phyloP scores from a whole-genome alignment of 2,113 vertebrate genomes.

The Toxotes chatareus region DNA sequence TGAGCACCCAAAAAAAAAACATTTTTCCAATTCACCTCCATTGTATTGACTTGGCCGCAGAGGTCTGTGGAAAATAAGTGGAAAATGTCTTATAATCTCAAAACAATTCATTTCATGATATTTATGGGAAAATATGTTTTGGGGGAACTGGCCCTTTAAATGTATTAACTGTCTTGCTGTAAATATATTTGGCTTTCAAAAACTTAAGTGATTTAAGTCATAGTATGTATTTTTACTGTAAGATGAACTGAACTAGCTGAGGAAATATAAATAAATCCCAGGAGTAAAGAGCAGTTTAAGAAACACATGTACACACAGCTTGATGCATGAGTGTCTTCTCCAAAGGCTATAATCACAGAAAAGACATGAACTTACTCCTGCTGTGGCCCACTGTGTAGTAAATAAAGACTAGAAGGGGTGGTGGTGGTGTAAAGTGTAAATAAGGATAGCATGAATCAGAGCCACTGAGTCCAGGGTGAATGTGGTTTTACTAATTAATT shows the following conservation, averaged over 20 bases:
- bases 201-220: too few species aligned
- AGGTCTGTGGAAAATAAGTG: not conserved
- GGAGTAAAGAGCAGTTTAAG: not conserved
- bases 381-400: conserved; percentile 3
- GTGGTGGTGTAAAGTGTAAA: conserved; percentile 16
- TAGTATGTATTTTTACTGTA: not conserved
- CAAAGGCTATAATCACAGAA: not conserved
- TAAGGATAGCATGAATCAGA: conserved; percentile 40
- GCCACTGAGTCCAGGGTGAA: conserved; percentile 10
- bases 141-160: not conserved
- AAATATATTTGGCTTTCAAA: too few species aligned
- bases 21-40: not conserved
- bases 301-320: not conserved
- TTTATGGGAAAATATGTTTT: not conserved
- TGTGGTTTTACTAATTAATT: conserved; percentile 57
- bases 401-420: not conserved
- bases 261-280: not conserved
- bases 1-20: not conserved
- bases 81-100: not conserved
- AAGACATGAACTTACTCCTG: not conserved
- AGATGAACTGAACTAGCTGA: not conserved
- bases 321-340: not conserved
- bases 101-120: not conserved
- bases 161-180: not conserved
- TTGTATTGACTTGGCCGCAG: not conserved